These are phyloP conservation scores for Pseudopodoces humilis DNA, from an alignment of 2,113 vertebrate genomes.

Conservation along the genomic window DNA sequence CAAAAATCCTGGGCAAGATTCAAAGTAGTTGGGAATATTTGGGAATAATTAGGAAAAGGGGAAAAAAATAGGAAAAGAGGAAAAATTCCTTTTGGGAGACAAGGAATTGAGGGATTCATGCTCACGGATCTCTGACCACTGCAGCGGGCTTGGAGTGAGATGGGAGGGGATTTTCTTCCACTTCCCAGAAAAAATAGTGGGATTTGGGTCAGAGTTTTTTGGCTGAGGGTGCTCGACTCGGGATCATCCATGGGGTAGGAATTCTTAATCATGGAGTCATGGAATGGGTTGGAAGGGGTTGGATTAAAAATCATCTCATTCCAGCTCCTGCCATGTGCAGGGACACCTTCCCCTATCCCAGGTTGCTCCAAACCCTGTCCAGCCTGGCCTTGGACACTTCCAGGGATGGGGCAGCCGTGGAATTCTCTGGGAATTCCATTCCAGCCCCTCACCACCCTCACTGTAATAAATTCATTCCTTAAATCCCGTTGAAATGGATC, in stretches of 20 bases:
- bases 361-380: not conserved
- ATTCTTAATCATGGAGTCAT: not conserved
- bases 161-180: not conserved
- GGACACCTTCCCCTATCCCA: not conserved
- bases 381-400: not conserved
- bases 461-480: not conserved
- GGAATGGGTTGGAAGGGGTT: not conserved
- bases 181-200: not conserved
- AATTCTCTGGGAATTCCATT: not conserved
- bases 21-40: not conserved
- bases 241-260: fast-evolving
- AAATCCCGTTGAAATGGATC: not conserved
- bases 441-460: not conserved
- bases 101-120: not conserved
- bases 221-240: not conserved
- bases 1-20: not conserved
- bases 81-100: not conserved
- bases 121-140: fast-evolving
- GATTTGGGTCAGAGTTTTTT: not conserved
- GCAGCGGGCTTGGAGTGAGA: not conserved
- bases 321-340: not conserved
- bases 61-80: not conserved
- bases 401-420: not conserved
- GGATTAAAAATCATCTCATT: not conserved
- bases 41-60: not conserved